Percentiles rank a stretch among this genome's conserved stretches.
Evolutionary conservation across 1,140 invertebrate genomes (phyloP).

Genomic region (Nomia melanderi): DNA sequence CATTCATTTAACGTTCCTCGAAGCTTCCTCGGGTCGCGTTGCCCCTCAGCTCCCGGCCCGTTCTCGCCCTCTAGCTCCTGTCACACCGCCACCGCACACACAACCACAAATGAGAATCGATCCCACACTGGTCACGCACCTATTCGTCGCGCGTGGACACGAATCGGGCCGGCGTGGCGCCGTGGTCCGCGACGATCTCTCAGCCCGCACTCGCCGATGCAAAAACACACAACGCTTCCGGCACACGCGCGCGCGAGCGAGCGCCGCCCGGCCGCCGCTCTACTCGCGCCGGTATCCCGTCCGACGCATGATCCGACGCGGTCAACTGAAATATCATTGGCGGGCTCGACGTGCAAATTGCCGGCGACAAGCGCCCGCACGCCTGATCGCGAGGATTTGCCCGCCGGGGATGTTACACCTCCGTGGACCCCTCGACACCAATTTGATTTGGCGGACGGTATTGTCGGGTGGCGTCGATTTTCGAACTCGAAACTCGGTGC

Average conservation of each 20-base stretch:
- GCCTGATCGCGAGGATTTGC: slow-evolving; percentile 16
- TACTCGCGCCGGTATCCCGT: not conserved
- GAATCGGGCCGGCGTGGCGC: not conserved
- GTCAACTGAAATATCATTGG: not conserved
- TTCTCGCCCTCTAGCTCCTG: no score
- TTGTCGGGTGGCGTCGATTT: not conserved
- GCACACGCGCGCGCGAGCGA: not conserved
- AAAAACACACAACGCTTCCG: no score
- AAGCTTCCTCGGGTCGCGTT: slow-evolving; percentile 12
- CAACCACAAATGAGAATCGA: not conserved
- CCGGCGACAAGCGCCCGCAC: not conserved
- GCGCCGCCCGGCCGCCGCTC: not conserved
- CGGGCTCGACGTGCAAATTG: not conserved
- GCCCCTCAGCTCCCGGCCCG: not conserved
- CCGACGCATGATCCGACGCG: not conserved
- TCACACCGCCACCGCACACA: not conserved
- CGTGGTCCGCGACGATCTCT: not conserved
- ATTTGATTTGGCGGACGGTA: not conserved
- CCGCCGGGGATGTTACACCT: slow-evolving; percentile 3
- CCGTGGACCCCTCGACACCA: not conserved
- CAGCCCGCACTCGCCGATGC: not conserved
- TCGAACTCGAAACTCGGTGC: no score
- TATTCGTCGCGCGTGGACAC: not conserved
- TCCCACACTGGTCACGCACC: not conserved
- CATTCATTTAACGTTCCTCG: slow-evolving; percentile 71